phyloP scores from a whole-genome alignment of 64 coral and sea anemone species.

The Anthopleura sola region DNA sequence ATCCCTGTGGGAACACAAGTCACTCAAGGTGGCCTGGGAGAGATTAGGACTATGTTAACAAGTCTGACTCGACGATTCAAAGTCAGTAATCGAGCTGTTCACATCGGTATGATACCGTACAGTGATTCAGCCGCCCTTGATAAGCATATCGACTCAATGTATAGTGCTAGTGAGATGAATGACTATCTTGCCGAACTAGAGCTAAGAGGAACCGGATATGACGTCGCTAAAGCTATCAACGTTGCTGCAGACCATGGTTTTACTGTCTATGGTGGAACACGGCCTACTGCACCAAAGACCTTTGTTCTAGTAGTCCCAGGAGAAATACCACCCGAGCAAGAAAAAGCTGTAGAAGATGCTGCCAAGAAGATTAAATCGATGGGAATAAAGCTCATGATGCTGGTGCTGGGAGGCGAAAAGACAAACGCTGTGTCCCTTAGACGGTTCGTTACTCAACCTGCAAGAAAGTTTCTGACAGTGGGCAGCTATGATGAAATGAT shows the following conservation, averaged over 20 bases:
- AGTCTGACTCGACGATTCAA: conserved; percentile 9
- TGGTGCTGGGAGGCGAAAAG: conserved; percentile 3
- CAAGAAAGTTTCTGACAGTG: conserved; percentile 19
- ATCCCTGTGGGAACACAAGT: conserved; percentile 15
- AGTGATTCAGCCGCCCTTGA: conserved; percentile 29
- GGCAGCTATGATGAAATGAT: conserved; percentile 16
- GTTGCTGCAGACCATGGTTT: conserved; percentile 29
- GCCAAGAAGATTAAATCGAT: conserved; percentile 35
- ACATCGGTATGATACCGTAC: conserved; percentile 52
- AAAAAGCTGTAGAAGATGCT: not conserved
- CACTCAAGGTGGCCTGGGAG: not conserved
- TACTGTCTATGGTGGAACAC: conserved; percentile 45
- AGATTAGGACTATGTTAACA: not conserved
- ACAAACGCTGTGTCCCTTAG: conserved; percentile 9
- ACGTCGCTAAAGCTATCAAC: conserved; percentile 26
- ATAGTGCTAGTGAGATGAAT: not conserved
- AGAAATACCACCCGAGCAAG: not conserved
- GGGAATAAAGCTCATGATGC: conserved; percentile 42
- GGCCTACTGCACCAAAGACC: conserved; percentile 33
- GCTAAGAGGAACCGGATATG: conserved; percentile 20
- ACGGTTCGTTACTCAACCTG: conserved; percentile 19
- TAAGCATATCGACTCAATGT: conserved; percentile 28
- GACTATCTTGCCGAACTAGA: not conserved
- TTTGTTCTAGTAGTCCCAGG: conserved; percentile 49
- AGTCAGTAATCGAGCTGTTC: conserved; percentile 10